Evolutionary conservation across 2,797 vertebrate species (phyloP), one percentile per base, ranked within the genome.

Genomic region (Glossophaga mutica): DNA sequence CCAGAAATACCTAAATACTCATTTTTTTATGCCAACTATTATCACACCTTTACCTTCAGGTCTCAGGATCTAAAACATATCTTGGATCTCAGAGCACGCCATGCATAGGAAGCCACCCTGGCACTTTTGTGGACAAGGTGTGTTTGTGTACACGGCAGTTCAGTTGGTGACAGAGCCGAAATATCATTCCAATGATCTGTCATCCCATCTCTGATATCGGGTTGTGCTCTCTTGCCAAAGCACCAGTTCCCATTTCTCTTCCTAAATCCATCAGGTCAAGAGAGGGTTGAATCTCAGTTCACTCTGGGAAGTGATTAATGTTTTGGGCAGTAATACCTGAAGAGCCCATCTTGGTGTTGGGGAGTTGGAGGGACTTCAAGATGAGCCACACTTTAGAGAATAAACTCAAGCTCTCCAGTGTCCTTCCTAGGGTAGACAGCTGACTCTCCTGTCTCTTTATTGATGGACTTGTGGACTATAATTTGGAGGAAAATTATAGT

Each of bases 401-500:
- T 44, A 9, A 74, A 50, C 15, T 70, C 62, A 70, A 59, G 65
- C 52, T 90, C 3, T 34, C 11, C 19, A 24, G 16, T 14, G 14
- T 42, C 78, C 86, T 59, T 94, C 21, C 42, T 19, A 19, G 34
- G 52, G 19, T 24, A 59, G 29, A 71, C 6, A 70, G 62, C 59
- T 15, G 37, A 67, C n/a, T 55, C 29, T 88, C 15, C 4, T 65
- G 21, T 83, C 62, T 68, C 39, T 73, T 37, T 29, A 48, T 26
- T 22, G n/a, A 46, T 46, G 11, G 24, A 62, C 29, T 55, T 55
- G 9, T 57, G 6, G 67, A 42, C 37, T 86, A 29, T 34, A 42
- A 90, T 48, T 48, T 79, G 42, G 79, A 68, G 37, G 78, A 76
- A 67, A 46, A 79, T 71, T 46, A 62, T n/a, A 46, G 79, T 74